Conservation (phyloP, 2,113 vertebrate species). For the Neofelis nebulosa region DNA sequence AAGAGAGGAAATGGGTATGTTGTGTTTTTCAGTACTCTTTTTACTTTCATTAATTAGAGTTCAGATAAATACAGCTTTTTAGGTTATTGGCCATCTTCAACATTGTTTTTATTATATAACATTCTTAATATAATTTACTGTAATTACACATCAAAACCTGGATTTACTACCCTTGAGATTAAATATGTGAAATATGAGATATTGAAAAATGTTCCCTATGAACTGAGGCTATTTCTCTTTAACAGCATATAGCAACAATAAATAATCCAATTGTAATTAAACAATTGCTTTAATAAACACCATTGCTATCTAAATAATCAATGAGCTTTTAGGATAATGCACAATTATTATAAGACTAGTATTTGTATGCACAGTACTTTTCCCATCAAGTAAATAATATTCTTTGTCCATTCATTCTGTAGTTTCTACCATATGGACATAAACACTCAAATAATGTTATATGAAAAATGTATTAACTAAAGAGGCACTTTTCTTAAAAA, state of each 20-base stretch:
- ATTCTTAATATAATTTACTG: slow-evolving; percentile 37
- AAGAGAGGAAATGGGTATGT: neutral
- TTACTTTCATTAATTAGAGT: neutral
- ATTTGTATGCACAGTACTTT: neutral
- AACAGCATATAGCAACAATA: neutral
- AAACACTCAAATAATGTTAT: neutral
- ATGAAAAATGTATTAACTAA: neutral
- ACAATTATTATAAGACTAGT: neutral
- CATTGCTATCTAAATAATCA: neutral
- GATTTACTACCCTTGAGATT: neutral
- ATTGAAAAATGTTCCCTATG: neutral
- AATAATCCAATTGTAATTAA: slow-evolving; percentile 52
- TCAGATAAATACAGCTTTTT: slow-evolving; percentile 58
- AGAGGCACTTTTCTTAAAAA: neutral
- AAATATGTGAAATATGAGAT: slow-evolving; percentile 13
- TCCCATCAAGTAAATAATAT: neutral
- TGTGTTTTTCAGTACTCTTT: slow-evolving; percentile 28
- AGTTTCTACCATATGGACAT: neutral
- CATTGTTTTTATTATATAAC: slow-evolving; percentile 49
- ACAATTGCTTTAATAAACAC: neutral
- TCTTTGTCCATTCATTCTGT: neutral
- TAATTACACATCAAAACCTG: slow-evolving; percentile 42
- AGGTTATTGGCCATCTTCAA: slow-evolving; percentile 47
- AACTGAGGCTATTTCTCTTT: neutral
- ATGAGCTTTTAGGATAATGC: neutral